Base-by-base conservation (phyloP, 2,888 invertebrate species). In the Idaea biselata region DNA sequence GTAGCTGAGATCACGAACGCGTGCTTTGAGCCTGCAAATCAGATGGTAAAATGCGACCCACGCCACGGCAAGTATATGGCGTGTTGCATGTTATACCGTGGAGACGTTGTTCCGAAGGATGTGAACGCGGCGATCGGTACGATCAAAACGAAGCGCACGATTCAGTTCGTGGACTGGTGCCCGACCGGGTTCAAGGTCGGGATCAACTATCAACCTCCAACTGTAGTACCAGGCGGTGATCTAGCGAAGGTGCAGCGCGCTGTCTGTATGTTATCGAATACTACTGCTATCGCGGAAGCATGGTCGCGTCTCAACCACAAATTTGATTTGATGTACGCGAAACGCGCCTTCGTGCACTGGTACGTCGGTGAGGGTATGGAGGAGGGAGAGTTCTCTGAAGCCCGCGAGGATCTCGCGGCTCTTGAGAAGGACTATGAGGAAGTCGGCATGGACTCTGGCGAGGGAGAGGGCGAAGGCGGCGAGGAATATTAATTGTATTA, bases 261-360 rank as follows among this genome's bases (percentile, higher is more conserved):
- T 16, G 98, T 99, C 2, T 99, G 99, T 93, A 99, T 98, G 98
- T 92, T 99, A 82, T 97, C 97, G 61, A 99, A 99, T 95, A 99
- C 98, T 58, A 99, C 98, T 0, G 97, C 98, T 66, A 98, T 99
- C 79, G 98, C 98, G n/a, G 98, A 99, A 84, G 98, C 98, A 56
- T 99, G 98, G 98, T 97, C 98, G 61, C 95, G 98, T 76, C 94
- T 99, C 66, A 98, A 99, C 88, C 98, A 97, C 87, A 98, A 98
- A 89, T 97, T 98, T 84, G 98, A 98, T 86, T 93, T 98, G 75
- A 98, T 98, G 98, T 99, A 98, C 83, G 97, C 98, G 76, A 98
- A 98, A 93, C 95, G 98, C 74, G 98, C 98, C 18, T 99, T 99
- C 86, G 98, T 98, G 60, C 98, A 98, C 87, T 98, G 98, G 98